A percentile compares a stretch with the other conserved stretches of the same genome.
These are phyloP conservation scores for Toxostoma redivivum DNA, from an alignment of 2,113 vertebrate genomes.

Conservation along the genomic window DNA sequence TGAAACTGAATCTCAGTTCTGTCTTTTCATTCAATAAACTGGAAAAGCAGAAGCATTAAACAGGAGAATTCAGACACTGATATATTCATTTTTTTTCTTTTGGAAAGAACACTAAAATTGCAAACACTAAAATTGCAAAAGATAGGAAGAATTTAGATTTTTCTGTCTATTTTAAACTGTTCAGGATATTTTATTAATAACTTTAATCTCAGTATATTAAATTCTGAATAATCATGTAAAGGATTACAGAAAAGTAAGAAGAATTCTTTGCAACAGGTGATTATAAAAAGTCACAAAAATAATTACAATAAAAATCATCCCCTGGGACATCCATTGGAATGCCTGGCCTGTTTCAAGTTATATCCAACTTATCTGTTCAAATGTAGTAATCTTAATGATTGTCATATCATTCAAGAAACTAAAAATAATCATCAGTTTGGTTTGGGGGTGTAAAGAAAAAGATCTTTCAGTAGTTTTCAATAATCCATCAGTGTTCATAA, in stretches of 20 bases:
- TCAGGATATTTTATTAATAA: not conserved
- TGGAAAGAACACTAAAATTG: not conserved
- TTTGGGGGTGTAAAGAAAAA: not conserved
- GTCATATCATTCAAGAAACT: not conserved
- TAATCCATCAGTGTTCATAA: not conserved
- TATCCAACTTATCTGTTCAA: not conserved
- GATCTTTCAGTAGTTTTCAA: not conserved
- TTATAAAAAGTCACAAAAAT: not conserved
- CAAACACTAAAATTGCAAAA: not conserved
- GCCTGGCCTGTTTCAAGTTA: not conserved
- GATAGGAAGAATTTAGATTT: not conserved
- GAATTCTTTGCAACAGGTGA: not conserved
- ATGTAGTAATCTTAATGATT: not conserved
- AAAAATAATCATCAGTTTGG: not conserved
- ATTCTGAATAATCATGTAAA: not conserved
- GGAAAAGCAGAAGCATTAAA: slow-evolving; percentile 59
- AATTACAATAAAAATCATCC: not conserved
- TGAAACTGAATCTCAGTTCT: slow-evolving; percentile 74
- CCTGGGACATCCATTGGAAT: not conserved
- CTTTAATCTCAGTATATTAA: not conserved
- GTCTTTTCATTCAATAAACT: slow-evolving; percentile 77
- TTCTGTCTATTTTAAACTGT: not conserved
- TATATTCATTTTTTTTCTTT: not conserved
- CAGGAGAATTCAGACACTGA: slow-evolving; percentile 1
- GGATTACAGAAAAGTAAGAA: not conserved